Evolutionary conservation across 2,113 vertebrate genomes (phyloP), one percentile per base, ranked within the genome.

Genomic region (Acinonyx jubatus): DNA sequence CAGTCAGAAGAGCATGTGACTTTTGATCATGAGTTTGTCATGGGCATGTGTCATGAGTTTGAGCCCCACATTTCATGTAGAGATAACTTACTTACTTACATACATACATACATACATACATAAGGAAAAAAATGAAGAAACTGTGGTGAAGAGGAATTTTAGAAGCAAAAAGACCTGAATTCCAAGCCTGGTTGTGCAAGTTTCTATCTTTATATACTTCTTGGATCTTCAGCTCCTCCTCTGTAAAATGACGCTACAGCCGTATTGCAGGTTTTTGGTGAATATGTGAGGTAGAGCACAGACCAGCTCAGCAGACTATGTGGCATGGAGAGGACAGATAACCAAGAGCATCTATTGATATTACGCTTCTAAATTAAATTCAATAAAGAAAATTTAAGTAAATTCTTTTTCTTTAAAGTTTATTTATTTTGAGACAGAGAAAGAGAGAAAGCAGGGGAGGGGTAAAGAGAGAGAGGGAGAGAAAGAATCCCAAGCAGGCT

Each of bases 351-450:
- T 21, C 8, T 83, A 82, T 66, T 83, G 18, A 31, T 74, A 61
- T 50, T 84, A 79, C 29, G 80, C 73, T 15, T 83, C 65, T 38
- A 73, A 96, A 91, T 89, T 93, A 80, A 86, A 84, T 88, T 85
- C 63, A 89, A 45, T 83, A 83, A 61, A 92, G 48, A 94, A 92
- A 68, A 82, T 95, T 80, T 74, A 52, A 86, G 8, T 80, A 91
- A 76, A 63, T 88, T 80, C 11, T 73, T 61, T 57, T 61, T 61
- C 21, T 61, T 61, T 61, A 61, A 57, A 61, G 57, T 61, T 61
- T 23, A 61, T 25, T 61, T 61, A 61, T 61, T 61, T 61, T 57
- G 55, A 21, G 55, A 57, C 18, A 7, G 57, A 61, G 57, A 57
- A 57, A 57, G 55, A 61, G 57, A 61, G 57, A 21, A 61, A 61